Evolutionary conservation across 2,113 vertebrate genomes (phyloP).

Genomic region (Hippocampus mohnikei): DNA sequence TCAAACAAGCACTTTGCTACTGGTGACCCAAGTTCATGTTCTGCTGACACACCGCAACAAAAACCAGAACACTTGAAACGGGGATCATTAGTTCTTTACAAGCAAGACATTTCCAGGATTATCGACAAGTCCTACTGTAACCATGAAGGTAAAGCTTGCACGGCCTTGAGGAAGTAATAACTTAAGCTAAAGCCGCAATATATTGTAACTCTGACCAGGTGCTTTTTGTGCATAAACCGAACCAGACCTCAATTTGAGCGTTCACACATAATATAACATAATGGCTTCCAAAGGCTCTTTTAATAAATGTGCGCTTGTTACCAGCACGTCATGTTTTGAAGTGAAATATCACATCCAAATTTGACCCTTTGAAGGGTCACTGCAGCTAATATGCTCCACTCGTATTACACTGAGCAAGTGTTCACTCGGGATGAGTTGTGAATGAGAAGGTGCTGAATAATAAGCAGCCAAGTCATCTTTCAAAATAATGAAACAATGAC

Average conservation of each 20-base stretch:
- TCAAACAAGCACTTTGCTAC: not conserved
- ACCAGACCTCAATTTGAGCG: constrained; percentile 3
- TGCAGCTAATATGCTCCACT: not conserved
- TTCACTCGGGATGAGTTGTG: not conserved
- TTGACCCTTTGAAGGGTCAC: not conserved
- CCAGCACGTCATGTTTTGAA: not conserved
- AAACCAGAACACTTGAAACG: not conserved
- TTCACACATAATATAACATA: constrained; percentile 10
- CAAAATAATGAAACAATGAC: constrained; percentile 56
- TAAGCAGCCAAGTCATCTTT: constrained; percentile 54
- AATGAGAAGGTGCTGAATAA: constrained; percentile 33
- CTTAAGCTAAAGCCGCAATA: constrained; percentile 1
- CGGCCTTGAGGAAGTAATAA: constrained; percentile 4
- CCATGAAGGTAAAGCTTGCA: not conserved
- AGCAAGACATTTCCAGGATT: not conserved
- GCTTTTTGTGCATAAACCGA: constrained; percentile 1
- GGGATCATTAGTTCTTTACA: not conserved
- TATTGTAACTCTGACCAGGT: constrained; percentile 2
- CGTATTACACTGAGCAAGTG: constrained; percentile 3
- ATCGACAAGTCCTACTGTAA: not conserved
- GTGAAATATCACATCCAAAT: not conserved
- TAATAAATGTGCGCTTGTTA: constrained; percentile 1
- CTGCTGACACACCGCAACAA: not conserved
- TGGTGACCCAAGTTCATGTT: not conserved
- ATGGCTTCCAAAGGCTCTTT: constrained; percentile 2